These are phyloP conservation scores for Dissostichus mawsoni DNA, from an alignment of 2,113 vertebrate genomes.

Conservation along the genomic window DNA sequence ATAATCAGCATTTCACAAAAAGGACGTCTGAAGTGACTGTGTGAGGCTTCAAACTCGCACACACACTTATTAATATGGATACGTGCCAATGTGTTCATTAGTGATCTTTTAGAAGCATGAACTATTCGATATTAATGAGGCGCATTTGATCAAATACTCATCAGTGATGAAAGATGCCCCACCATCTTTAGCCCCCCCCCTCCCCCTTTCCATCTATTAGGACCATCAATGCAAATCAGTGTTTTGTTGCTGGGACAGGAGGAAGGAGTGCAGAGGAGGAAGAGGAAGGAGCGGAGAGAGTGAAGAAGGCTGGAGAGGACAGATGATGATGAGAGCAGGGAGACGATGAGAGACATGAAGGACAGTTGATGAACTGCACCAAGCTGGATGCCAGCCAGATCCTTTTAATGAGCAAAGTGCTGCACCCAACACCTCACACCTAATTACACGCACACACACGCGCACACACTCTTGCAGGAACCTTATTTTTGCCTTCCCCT, in stretches of 20 bases:
- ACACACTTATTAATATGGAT: slow-evolving; percentile 15
- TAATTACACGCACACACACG: slow-evolving; percentile 60
- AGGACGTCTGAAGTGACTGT: not conserved
- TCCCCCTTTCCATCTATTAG: slow-evolving; percentile 6
- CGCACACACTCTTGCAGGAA: slow-evolving; percentile 52
- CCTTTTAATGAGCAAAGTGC: slow-evolving; percentile 81
- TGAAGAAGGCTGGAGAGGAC: slow-evolving; percentile 54
- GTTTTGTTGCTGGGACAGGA: slow-evolving; percentile 44
- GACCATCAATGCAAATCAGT: slow-evolving; percentile 29
- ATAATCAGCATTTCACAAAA: slow-evolving; percentile 1
- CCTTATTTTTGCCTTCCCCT: slow-evolving; percentile 70
- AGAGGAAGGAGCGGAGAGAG: slow-evolving; percentile 33
- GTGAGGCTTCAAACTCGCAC: not conserved
- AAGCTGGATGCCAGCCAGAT: slow-evolving; percentile 79
- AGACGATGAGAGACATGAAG: slow-evolving; percentile 61
- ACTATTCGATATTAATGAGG: slow-evolving; percentile 56
- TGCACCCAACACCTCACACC: slow-evolving; percentile 75
- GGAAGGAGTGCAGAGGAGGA: slow-evolving; percentile 24
- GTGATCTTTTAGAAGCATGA: slow-evolving; percentile 35
- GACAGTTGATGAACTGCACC: slow-evolving; percentile 80
- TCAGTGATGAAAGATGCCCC: slow-evolving; percentile 34
- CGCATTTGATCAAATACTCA: slow-evolving; percentile 49
- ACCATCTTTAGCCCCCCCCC: not conserved
- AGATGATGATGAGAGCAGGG: slow-evolving; percentile 62
- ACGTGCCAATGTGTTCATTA: slow-evolving; percentile 41